A percentile compares a stretch with the other conserved stretches of the same genome.
These are phyloP conservation scores for Hypanus sabinus DNA, from an alignment of 2,113 vertebrate genomes.

Conservation along the genomic window DNA sequence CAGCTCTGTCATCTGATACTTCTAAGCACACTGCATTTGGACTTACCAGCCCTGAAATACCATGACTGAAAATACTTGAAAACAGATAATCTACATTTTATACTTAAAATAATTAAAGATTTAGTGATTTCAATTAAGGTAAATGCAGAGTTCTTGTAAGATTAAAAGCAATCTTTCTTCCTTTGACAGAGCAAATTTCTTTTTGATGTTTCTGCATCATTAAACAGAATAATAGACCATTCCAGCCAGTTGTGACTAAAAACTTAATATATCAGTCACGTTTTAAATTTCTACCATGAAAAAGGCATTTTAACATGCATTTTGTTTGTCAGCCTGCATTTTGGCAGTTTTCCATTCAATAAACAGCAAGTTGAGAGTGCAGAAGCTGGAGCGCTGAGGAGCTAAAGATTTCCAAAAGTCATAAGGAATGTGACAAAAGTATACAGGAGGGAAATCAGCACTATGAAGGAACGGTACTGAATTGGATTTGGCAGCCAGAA, in stretches of 20 bases:
- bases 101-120: not conserved
- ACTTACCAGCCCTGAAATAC: not conserved
- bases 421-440: not conserved
- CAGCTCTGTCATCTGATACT: not conserved
- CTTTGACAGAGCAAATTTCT: not conserved
- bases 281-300: not conserved
- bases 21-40: not conserved
- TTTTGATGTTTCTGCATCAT: slow-evolving; percentile 13
- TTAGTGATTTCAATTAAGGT: not conserved
- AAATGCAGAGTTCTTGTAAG: not conserved
- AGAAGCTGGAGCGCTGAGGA: not conserved
- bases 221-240: not conserved
- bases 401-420: not conserved
- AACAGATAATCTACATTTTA: not conserved
- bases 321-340: not conserved
- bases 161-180: not conserved
- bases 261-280: not conserved
- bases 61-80: not conserved
- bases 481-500: not conserved
- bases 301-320: slow-evolving; percentile 12
- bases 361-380: not conserved
- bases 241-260: not conserved
- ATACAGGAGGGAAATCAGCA: not conserved
- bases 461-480: not conserved
- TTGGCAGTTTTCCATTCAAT: slow-evolving; percentile 6